Percentiles rank a stretch among this genome's conserved stretches.
Conservation (phyloP, 1,140 invertebrate species). For the Zophobas morio region DNA sequence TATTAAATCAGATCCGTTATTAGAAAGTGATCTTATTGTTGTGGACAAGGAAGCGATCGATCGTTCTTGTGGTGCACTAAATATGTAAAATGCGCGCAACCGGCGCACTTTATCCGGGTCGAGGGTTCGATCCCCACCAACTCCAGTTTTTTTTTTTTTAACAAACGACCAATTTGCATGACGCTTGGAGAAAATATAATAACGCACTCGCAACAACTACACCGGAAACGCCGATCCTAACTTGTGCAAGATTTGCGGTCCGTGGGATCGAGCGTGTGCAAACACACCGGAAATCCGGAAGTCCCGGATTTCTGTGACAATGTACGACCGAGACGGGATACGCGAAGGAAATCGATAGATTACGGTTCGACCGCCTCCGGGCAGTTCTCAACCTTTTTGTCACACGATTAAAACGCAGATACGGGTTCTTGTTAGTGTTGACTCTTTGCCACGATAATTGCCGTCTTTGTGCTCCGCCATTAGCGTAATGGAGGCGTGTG, state of each 20-base stretch:
- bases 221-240: constrained; percentile 9
- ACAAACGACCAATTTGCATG: background rate
- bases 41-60: background rate
- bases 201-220: background rate
- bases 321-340: background rate
- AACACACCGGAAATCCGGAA: constrained; percentile 4
- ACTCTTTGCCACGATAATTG: no score
- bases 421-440: background rate
- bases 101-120: no score
- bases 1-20: background rate
- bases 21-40: constrained; percentile 3
- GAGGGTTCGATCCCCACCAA: no score
- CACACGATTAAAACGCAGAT: background rate
- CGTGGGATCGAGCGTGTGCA: background rate
- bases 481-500: background rate
- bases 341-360: background rate
- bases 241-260: background rate
- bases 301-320: background rate
- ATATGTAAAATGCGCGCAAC: background rate
- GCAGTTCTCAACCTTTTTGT: no score
- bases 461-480: background rate
- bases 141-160: background rate
- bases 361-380: no score
- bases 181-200: background rate
- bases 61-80: background rate